Base-by-base conservation (phyloP, 2,797 vertebrate species). In the Pelodytes ibericus region DNA sequence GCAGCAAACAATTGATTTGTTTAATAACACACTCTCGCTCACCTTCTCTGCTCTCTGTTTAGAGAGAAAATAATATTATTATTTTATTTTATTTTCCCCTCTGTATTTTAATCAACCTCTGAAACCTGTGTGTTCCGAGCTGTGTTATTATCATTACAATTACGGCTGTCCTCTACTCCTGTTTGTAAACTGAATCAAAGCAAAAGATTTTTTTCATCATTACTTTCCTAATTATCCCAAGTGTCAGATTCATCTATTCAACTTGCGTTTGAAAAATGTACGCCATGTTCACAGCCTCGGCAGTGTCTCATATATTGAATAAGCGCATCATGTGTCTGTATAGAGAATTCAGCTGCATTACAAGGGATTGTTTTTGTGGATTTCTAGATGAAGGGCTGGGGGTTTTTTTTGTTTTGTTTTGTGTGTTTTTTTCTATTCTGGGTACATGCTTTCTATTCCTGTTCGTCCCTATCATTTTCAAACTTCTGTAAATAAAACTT, bases 151-250 rank as follows among this genome's bases (percentile, higher is more conserved):
- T 71, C 66, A 56, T 5, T 6, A 41, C 59, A 39, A 49, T 56
- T 56, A 66, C 24, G 62, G 53, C n/a, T 39, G 75, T 61, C 61
- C 61, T 66, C 27, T 51, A 65, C 60, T 77, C 24, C 9, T 26
- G 13, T 72, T 10, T 61, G 47, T 29, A 67, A 26, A 33, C 68
- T 24, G 60, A 77, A 72, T 33, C 41, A 60, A 66, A 72, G 62
- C 25, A 68, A 69, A 27, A 0, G n/a, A n/a, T 22, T 67, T 72
- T 59, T 64, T 72, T 60, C 51, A 65, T 72, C 41, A 72, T 78
- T 72, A 78, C 60, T 66, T 18, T 58, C 53, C 69, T 67, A 78
- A 78, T 78, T 78, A 72, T 60, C 61, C 27, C 39, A n/a, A 58
- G 60, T 64, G 60, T 64, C 61, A 70, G 59, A 41, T 65, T 33